Evolutionary conservation across 1,140 invertebrate genomes (phyloP), one percentile per base, ranked within the genome.

Genomic region (Stenopsyche tienmushanensis): DNA sequence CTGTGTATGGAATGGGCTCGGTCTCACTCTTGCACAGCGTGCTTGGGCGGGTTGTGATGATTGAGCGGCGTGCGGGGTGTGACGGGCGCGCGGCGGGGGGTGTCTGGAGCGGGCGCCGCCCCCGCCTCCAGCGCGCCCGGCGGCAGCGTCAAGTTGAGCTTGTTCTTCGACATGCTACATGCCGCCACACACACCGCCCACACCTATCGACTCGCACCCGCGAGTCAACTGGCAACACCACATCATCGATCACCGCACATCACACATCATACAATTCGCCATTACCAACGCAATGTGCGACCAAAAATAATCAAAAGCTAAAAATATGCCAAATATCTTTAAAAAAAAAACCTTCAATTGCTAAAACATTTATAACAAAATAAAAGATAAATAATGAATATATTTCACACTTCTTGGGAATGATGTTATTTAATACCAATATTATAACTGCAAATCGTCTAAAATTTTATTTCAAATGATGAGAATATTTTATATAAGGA

Each of bases 71-170:
- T 17, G 13, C 26, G 20, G n/a, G 47, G 10, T 13, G 63, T 44
- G 44, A 2, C 34, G n/a, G 59, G 23, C 25, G 21, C 5, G 41
- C 24, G 24, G n/a, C 24, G 18, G 18, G 84, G 83, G 85, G 83
- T 88, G 87, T 89, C 87, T 66, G 85, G 81, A 71, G 83, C 81
- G 49, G 81, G 80, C 54, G 84, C 83, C 55, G 84, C 81, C 52
- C 82, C 84, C 42, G 88, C 85, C 75, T 94, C 92, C 69, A 93
- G 89, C 64, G 91, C 20, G 89, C 71, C 90, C 90, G 73, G 91
- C 90, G 93, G 93, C 73, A 95, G 83, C 72, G 92, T 95, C 77
- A 96, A 80, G 76, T 96, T 96, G 72, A 96, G 84, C 82, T 95
- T 96, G 81, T 96, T 96, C 79, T 96, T 96, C 71, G 91, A 93